These are phyloP conservation scores for Lathamus discolor DNA, from an alignment of 2,113 vertebrate species.

Conservation along the genomic window DNA sequence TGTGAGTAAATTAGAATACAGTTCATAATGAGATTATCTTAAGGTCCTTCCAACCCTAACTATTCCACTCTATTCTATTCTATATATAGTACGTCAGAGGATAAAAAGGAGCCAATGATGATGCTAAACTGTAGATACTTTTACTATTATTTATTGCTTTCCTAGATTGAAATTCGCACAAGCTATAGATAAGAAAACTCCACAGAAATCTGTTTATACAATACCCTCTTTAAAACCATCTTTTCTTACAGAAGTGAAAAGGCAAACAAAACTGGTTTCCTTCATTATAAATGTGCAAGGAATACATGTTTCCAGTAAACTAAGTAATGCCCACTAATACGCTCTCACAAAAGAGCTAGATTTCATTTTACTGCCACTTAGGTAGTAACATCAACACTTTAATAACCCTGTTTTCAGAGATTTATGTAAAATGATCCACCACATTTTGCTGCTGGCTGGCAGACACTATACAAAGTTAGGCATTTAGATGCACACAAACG, in stretches of 20 bases:
- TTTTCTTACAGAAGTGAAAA: neutral
- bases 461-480: neutral
- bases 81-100: neutral
- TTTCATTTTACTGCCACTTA: constrained; percentile 29
- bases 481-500: neutral
- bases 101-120: neutral
- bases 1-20: neutral
- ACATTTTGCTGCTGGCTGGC: constrained; percentile 25
- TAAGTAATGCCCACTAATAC: neutral
- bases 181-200: neutral
- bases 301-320: neutral
- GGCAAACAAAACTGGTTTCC: neutral
- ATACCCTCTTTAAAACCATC: neutral
- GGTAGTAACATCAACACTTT: constrained; percentile 28
- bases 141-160: neutral
- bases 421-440: constrained; percentile 39
- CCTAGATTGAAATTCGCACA: neutral
- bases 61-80: neutral
- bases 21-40: neutral
- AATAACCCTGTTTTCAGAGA: constrained; percentile 53
- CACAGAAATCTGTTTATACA: neutral
- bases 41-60: neutral
- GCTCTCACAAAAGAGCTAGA: neutral
- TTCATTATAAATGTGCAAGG: neutral
- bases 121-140: neutral